Evolutionary conservation across 1,140 invertebrate species (phyloP).

Genomic region (Camponotus pennsylvanicus): DNA sequence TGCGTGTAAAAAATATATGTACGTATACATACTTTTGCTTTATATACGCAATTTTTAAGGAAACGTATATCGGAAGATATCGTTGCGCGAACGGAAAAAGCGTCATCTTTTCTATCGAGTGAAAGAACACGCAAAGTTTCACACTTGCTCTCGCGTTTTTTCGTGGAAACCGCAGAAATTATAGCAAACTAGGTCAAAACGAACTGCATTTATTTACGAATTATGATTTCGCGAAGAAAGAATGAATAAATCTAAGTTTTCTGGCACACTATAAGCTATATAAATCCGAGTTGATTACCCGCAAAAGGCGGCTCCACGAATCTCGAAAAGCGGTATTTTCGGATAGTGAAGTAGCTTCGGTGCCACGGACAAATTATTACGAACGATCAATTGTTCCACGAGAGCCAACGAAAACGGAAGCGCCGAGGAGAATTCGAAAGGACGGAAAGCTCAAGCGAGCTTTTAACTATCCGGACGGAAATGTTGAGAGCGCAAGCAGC

Average conservation of each 20-base stretch:
- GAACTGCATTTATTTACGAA: conserved; percentile 36
- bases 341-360: conserved; percentile 1
- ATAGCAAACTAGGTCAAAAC: conserved; percentile 19
- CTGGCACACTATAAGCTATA: neutral
- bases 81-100: neutral
- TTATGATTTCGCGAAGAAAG: conserved; percentile 14
- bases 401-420: conserved; percentile 38
- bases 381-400: conserved; percentile 33
- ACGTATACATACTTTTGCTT: neutral
- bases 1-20: neutral
- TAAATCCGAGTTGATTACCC: conserved; percentile 33
- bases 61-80: neutral
- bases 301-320: neutral
- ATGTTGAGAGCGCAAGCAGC: conserved; percentile 31
- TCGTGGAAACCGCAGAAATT: neutral
- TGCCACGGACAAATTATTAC: conserved; percentile 35
- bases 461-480: conserved; percentile 75
- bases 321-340: neutral
- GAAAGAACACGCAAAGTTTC: neutral
- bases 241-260: conserved; percentile 31
- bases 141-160: neutral
- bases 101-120: neutral
- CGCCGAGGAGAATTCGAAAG: conserved; percentile 38
- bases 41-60: conserved; percentile 8
- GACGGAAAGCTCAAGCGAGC: conserved; percentile 76